Base-by-base conservation (phyloP, 2,888 invertebrate species). In the Amphipyra tragopoginis region DNA sequence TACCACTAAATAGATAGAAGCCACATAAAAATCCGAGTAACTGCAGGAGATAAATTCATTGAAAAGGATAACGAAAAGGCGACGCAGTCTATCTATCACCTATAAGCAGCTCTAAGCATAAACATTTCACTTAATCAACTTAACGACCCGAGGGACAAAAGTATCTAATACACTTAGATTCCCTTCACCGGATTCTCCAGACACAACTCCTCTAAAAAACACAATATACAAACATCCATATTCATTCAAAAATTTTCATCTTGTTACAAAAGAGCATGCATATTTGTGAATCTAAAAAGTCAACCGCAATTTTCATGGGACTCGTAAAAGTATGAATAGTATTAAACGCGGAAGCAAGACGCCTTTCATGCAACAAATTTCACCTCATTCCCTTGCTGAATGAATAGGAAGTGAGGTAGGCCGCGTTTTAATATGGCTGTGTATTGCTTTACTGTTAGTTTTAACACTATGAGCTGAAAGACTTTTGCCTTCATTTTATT, bases 281-380 rank as follows among this genome's bases (percentile, higher is more conserved):
- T 54, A 58, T 69, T 65, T 61, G 65, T 44, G 44, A 65, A 72
- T 67, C 45, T 68, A 63, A 79, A 80, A 77, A 71, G 69, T 70
- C 67, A 65, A 62, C 56, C 70, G 59, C 63, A 74, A 74, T 71
- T 82, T 77, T 72, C 72, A 79, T 68, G 62, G 68, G 65, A 72
- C 66, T 75, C 72, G 61, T 68, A 79, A 78, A 84, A 80, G 64
- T 76, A 71, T 80, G 79, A 84, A 83, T 79, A 69, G 66, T 79
- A 81, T 78, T 80, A 81, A 79, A 71, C 61, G 62, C 45, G 59
- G 69, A 71, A 67, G 65, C 69, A 74, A 79, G 78, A 76, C 70
- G 66, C 66, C 74, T 77, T 82, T 79, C 77, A 75, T 69, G 72
- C 75, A 75, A 77, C 68, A 80, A 76, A 83, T 72, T 81, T 83